Evolutionary conservation across 2,797 vertebrate species (phyloP).

Genomic region (Chelon labrosus): DNA sequence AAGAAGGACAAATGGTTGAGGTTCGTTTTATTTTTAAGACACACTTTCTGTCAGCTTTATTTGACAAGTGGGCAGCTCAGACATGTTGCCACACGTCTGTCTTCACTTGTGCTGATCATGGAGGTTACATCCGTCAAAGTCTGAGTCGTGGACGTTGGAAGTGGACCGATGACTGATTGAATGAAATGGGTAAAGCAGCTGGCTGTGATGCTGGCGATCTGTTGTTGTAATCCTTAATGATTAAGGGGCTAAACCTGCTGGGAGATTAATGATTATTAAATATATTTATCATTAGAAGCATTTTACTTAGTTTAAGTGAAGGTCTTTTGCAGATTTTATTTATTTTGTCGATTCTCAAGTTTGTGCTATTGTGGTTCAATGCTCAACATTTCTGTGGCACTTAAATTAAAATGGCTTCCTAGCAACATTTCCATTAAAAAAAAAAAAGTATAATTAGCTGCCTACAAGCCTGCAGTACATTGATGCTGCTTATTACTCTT

Average conservation of each 20-base stretch:
- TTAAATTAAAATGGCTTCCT: slow-evolving; percentile 5
- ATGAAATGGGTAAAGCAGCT: slow-evolving; percentile 24
- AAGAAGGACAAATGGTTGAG: not conserved
- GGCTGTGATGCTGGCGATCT: slow-evolving; percentile 41
- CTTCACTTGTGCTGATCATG: not conserved
- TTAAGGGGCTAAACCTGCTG: slow-evolving; percentile 32
- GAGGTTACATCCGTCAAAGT: not conserved
- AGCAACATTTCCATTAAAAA: slow-evolving; percentile 29
- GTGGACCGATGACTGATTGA: slow-evolving; percentile 22
- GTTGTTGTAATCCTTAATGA: slow-evolving; percentile 52
- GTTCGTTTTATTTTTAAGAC: not conserved
- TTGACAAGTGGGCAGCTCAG: not conserved
- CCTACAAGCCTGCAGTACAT: not conserved
- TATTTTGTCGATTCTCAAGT: slow-evolving; percentile 18
- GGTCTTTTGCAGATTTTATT: slow-evolving; percentile 42
- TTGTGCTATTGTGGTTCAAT: slow-evolving; percentile 10
- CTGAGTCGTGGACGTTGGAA: slow-evolving; percentile 1
- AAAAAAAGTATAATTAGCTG: not conserved
- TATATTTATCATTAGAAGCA: slow-evolving; percentile 46
- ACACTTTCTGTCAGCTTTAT: not conserved
- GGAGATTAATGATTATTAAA: slow-evolving; percentile 14
- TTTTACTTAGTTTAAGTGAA: slow-evolving; percentile 27
- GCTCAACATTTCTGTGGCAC: slow-evolving; percentile 17
- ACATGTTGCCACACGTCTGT: not conserved
- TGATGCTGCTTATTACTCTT: slow-evolving; percentile 14